These are phyloP conservation scores for Botia kubotai DNA, from an alignment of 2,797 vertebrate species.

Conservation along the genomic window DNA sequence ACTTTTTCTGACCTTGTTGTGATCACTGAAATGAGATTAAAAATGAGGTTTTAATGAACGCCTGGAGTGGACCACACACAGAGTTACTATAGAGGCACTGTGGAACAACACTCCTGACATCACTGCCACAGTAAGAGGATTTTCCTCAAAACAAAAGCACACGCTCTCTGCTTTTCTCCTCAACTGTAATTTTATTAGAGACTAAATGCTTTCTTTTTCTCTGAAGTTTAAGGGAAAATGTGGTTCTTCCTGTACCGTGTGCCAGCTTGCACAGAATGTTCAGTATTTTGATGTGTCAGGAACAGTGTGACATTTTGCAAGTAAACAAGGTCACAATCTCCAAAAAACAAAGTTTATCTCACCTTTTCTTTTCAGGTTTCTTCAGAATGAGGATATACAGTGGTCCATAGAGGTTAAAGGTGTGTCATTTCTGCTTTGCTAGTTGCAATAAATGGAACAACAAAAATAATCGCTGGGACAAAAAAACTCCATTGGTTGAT, in stretches of 20 bases:
- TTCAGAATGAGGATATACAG: not conserved
- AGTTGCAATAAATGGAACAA: not conserved
- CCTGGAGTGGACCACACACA: conserved; percentile 34
- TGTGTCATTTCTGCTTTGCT: not conserved
- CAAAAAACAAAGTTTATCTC: not conserved
- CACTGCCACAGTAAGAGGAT: conserved; percentile 14
- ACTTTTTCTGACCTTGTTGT: conserved; percentile 4
- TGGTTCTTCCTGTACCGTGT: not conserved
- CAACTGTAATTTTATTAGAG: not conserved
- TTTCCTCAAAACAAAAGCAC: conserved; percentile 26
- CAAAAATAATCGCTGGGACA: not conserved
- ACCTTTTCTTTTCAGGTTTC: not conserved
- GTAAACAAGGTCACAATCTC: conserved; percentile 19
- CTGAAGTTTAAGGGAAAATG: not conserved
- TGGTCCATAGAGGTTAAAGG: not conserved
- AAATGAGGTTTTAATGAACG: not conserved
- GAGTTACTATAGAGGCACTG: not conserved
- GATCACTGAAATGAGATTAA: conserved; percentile 2
- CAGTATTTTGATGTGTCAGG: not conserved
- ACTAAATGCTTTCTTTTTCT: not conserved
- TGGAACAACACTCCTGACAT: not conserved
- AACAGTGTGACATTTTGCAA: conserved; percentile 19
- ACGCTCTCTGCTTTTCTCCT: not conserved
- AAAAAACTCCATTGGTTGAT: not conserved
- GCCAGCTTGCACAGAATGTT: conserved; percentile 11